phyloP scores from a whole-genome alignment of 2,888 invertebrate genomes.

The Cosmia trapezina region DNA sequence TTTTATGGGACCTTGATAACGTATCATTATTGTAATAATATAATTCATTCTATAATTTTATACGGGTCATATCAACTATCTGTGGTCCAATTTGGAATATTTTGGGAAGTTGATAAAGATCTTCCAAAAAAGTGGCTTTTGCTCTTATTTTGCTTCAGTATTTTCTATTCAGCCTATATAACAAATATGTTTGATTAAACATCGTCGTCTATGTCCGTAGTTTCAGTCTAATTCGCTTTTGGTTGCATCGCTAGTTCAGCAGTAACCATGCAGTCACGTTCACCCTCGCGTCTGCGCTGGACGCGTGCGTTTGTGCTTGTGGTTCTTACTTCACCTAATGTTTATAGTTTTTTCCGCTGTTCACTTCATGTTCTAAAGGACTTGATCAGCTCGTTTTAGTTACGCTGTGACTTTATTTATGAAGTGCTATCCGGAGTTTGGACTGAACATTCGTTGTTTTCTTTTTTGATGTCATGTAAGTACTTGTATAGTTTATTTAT shows the following conservation, averaged over 20 bases:
- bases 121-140: not conserved
- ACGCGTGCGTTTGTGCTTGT: constrained; percentile 76
- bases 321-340: constrained; percentile 61
- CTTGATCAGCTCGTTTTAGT: constrained; percentile 54
- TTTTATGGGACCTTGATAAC: constrained; percentile 47
- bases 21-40: constrained; percentile 4
- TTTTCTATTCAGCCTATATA: not conserved
- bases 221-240: constrained; percentile 70
- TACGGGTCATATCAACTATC: not conserved
- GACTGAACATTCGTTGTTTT: constrained; percentile 53
- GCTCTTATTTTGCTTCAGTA: not conserved
- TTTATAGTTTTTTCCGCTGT: constrained; percentile 63
- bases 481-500: constrained; percentile 57
- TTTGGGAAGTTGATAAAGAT: too few relatives aligned
- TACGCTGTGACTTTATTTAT: constrained; percentile 68
- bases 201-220: constrained; percentile 55
- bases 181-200: constrained; percentile 1
- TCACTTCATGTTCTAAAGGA: constrained; percentile 62
- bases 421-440: constrained; percentile 69
- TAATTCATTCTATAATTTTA: not conserved
- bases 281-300: constrained; percentile 75
- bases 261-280: constrained; percentile 77
- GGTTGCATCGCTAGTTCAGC: constrained; percentile 67
- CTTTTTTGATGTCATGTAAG: constrained; percentile 65
- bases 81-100: not conserved